Percentiles rank a stretch among this genome's conserved stretches.
phyloP scores from a whole-genome alignment of 2,113 vertebrate species.

The Addax nasomaculatus region DNA sequence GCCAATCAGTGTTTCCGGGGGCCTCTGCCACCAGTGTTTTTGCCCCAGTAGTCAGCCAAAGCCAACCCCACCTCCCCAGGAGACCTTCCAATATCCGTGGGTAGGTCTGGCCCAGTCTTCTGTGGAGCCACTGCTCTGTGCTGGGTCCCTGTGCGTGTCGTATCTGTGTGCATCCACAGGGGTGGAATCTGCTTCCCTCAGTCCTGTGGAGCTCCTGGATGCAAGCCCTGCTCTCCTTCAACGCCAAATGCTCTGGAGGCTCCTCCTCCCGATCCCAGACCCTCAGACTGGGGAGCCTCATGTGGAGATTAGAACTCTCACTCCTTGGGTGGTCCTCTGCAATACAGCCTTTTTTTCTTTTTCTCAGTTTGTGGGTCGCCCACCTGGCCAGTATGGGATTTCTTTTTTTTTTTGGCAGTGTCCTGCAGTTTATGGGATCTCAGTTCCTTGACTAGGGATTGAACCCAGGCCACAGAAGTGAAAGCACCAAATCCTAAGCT shows the following conservation, averaged over 20 bases:
- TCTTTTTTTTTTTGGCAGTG: not conserved
- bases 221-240: not conserved
- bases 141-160: too few relatives aligned
- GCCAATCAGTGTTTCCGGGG: not conserved
- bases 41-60: not conserved
- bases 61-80: not conserved
- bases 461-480: not conserved
- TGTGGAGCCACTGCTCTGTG: not conserved
- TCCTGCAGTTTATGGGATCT: not conserved
- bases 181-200: not conserved
- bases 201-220: not conserved
- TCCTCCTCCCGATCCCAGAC: not conserved
- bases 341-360: not conserved
- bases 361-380: not conserved
- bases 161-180: not conserved
- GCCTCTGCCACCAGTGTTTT: not conserved
- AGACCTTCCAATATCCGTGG: not conserved
- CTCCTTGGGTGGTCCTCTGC: not conserved
- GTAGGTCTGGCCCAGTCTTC: not conserved
- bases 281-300: not conserved
- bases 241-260: not conserved
- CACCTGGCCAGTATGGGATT: not conserved
- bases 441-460: not conserved
- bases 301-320: not conserved
- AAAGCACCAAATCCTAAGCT: not conserved